Base-by-base conservation (phyloP, 2,797 vertebrate species). In the Tolypeutes matacus region DNA sequence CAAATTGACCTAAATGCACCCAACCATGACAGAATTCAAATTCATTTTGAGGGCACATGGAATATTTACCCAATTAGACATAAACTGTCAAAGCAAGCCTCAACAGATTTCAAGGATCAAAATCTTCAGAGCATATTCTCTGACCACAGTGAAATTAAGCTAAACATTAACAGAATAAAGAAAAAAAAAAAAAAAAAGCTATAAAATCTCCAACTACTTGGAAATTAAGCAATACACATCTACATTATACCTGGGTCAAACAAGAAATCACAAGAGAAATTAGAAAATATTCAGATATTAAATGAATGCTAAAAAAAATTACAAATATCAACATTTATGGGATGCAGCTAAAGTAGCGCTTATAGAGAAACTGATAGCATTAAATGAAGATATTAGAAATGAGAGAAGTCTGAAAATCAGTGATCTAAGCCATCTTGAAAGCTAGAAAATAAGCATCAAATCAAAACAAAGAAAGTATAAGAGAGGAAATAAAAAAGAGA, bases 381-480 rank as follows among this genome's bases (percentile, higher is more conserved):
- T 72, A 86, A 53, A 76, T 56, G 9, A 9, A 77, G 42, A 64
- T 31, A 56, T 56, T 87, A 82, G 49, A 2, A 27, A 91, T 80
- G 17, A 94, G 60, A 78, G 72, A 75, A 80, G 7, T 17, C 14
- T 90, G 78, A 72, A 87, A 62, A 80, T 76, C 20, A 83, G 72
- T 83, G 49, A 34, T 34, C 10, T 42, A n/a, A 95, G 36, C 64
- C 42, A 96, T 34, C 34, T 84, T 64, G 21, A 84, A 83, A 78
- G 72, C 51, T 27, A 86, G 9, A 69, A 39, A 95, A 56, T 51
- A n/a, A 62, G 56, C 10, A 92, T 64, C 25, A 67, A 62, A 49
- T 69, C 25, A 56, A 64, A 77, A 7, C 51, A 94, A 82, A 67
- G 42, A 58, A 92, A 64, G 23, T 39, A 31, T 65, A 89, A 53